phyloP scores from a whole-genome alignment of 2,797 vertebrate species.

The Novumbra hubbsi region DNA sequence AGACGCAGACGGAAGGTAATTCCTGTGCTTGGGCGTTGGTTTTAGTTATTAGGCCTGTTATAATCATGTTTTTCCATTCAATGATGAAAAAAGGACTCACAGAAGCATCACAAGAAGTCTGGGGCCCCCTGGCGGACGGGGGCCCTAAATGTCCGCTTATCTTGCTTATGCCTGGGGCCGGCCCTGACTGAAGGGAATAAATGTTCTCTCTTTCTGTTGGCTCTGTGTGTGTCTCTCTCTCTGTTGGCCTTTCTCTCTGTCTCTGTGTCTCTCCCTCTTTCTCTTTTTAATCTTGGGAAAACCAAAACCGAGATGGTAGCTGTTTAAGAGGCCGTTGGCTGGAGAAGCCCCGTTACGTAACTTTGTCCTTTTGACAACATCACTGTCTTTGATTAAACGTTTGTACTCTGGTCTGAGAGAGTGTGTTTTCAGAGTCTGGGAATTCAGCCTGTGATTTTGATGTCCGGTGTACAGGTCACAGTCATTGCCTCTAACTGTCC shows the following conservation, averaged over 20 bases:
- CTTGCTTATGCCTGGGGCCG: too few species aligned
- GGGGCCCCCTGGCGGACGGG: too few species aligned
- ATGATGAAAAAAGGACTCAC: too few species aligned
- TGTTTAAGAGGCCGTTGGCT: neutral
- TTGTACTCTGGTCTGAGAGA: neutral
- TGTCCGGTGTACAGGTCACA: too few species aligned
- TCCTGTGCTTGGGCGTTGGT: too few species aligned
- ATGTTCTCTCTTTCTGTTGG: neutral
- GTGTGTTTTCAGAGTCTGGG: neutral
- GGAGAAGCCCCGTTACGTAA: neutral
- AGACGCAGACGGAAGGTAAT: too few species aligned
- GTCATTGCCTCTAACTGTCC: too few species aligned
- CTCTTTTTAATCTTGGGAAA: neutral
- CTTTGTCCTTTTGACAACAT: neutral
- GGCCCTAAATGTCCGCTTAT: too few species aligned
- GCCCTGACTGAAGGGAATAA: too few species aligned
- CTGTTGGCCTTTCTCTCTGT: neutral
- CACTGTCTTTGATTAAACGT: neutral
- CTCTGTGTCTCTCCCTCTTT: neutral
- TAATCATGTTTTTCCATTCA: too few species aligned
- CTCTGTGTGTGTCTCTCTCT: neutral
- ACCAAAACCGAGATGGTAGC: neutral
- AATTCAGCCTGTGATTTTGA: neutral
- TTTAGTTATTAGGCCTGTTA: too few species aligned
- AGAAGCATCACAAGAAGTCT: too few species aligned